Evolutionary conservation across 1,140 invertebrate genomes (phyloP).

Genomic region (Tyrophagus putrescentiae): DNA sequence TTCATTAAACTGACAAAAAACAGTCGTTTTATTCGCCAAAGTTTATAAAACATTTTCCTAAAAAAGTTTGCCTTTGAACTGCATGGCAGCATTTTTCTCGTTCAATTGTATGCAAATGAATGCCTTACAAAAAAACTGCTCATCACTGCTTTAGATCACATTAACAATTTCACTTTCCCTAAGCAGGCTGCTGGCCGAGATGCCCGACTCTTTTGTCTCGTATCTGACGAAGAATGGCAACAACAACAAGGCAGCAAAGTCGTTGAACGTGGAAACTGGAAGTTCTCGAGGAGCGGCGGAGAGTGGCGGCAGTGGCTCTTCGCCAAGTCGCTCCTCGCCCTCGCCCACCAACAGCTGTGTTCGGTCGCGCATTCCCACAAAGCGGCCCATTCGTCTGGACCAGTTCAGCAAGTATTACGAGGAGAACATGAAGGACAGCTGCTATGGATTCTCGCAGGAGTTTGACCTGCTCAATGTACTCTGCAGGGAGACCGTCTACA

Average conservation of each 20-base stretch:
- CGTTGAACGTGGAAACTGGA: background rate
- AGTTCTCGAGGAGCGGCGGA: background rate
- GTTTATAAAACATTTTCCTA: no score
- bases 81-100: no score
- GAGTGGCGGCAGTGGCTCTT: background rate
- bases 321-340: background rate
- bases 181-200: background rate
- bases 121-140: no score
- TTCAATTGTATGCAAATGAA: no score
- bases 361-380: background rate
- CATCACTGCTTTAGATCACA: no score
- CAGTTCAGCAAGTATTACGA: constrained; percentile 83
- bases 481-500: constrained; percentile 59
- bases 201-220: background rate
- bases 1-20: no score
- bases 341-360: background rate
- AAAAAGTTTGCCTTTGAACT: no score
- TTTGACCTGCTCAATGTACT: constrained; percentile 91
- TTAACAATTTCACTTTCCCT: no score
- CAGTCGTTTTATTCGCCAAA: no score
- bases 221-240: constrained; percentile 5
- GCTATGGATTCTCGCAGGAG: constrained; percentile 91
- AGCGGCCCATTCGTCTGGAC: constrained; percentile 62
- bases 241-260: background rate
- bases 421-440: constrained; percentile 89